Percentiles rank a stretch among this genome's conserved stretches.
phyloP scores from a whole-genome alignment of 2,888 invertebrate species.

The Apocheima hispidaria region DNA sequence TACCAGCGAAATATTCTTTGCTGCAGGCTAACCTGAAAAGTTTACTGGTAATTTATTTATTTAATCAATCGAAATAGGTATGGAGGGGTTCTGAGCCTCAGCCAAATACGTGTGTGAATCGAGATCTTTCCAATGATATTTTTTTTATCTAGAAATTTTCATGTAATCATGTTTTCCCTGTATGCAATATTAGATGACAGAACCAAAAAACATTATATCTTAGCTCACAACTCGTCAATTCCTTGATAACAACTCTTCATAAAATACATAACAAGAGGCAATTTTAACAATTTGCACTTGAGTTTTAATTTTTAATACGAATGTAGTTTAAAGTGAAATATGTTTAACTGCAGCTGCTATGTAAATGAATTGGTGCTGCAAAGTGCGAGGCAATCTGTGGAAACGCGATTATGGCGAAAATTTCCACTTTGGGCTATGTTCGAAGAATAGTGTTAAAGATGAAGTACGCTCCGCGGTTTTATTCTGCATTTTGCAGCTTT shows the following conservation, averaged over 20 bases:
- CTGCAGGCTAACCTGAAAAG: no score
- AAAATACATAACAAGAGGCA: conserved; percentile 6
- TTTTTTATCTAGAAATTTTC: no score
- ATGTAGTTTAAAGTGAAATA: conserved; percentile 27
- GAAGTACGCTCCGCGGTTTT: neutral
- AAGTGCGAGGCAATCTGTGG: neutral
- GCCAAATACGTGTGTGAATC: no score
- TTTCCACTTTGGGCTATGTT: neutral
- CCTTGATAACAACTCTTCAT: conserved; percentile 17
- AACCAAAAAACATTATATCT: neutral
- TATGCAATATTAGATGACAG: no score
- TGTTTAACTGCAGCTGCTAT: conserved; percentile 21
- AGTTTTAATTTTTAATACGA: conserved; percentile 13
- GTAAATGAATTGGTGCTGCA: conserved; percentile 13
- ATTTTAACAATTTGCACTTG: conserved; percentile 18
- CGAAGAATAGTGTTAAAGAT: neutral
- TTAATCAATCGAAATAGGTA: no score
- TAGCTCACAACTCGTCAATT: neutral
- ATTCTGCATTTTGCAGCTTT: no score
- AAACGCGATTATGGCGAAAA: neutral
- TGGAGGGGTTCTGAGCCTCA: no score
- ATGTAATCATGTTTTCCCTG: no score
- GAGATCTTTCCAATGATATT: no score
- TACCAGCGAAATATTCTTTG: no score
- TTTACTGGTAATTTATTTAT: no score